Evolutionary conservation across 2,113 vertebrate genomes (phyloP), one percentile per base, ranked within the genome.

Genomic region (Lates calcarifer): DNA sequence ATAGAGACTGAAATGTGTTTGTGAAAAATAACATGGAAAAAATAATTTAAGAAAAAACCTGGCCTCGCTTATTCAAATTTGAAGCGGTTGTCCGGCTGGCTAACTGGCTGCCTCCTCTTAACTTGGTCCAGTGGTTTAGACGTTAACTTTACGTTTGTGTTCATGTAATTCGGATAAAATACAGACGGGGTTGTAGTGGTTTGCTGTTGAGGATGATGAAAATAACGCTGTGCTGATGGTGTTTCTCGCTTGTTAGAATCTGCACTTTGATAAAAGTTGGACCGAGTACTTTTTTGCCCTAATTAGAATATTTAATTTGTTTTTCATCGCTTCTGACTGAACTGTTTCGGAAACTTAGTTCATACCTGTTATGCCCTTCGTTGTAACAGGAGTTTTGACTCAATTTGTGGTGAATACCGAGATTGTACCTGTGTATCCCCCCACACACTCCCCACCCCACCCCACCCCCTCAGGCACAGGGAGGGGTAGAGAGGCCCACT

Each of bases 401-500:
- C 9, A 53, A 33, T 67, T 53, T 56, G 62, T 28, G 53, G n/a
- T 57, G 76, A 73, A 85, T 74, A 89, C 69, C 89, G 60, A 87
- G 73, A 22, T 77, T 68, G 66, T 91, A 94, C 93, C 92, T 93
- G 91, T 90, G 81, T 66, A 29, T 45, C 45, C 82, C 82, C 80
- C 72, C 74, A 85, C 64, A n/a, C 14, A 79, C 82, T 77, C 71
- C 73, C 83, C 70, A n/a, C 10, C 10, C 24, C 35, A 24, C 37
- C 39, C 47, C 41, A 45, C 61, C 26, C 22, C 47, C 47, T 10
- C 57, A 24, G 82, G 79, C 88, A 68, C 68, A 75, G 90, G 91
- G 90, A 87, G 91, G 90, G 90, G 86, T 71, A 28, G 71, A 73
- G 92, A 89, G 92, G 92, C 92, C 91, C 91, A 92, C 89, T 92